Percentiles rank a stretch among this genome's conserved stretches.
Conservation (phyloP, 2,797 vertebrate genomes). For the Enteromius thamalakanensis region DNA sequence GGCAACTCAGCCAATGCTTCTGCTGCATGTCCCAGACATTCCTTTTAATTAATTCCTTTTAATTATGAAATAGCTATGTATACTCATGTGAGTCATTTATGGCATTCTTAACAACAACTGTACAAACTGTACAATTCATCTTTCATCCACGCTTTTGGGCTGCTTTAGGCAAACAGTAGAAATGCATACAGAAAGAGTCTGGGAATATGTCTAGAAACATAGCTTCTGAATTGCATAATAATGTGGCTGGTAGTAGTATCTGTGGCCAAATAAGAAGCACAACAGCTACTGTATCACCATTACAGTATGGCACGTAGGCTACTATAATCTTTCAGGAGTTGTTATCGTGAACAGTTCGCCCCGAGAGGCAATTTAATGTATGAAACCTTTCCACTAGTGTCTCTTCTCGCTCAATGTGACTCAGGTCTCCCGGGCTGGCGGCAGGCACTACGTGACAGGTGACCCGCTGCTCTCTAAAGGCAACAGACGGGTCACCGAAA, state of each 20-base stretch:
- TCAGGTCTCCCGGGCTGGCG: conserved; percentile 24
- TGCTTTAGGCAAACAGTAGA: not conserved
- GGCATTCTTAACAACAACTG: not conserved
- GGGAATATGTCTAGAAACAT: conserved; percentile 1
- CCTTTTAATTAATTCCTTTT: conserved; percentile 1
- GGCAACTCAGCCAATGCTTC: not conserved
- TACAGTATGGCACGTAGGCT: not conserved
- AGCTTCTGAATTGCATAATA: not conserved
- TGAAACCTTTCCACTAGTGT: conserved; percentile 9
- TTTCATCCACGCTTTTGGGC: not conserved
- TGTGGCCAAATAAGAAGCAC: not conserved
- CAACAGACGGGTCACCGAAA: conserved; percentile 19
- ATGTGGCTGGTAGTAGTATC: not conserved
- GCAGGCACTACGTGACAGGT: conserved; percentile 28
- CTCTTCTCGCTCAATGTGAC: conserved; percentile 21
- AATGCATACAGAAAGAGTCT: not conserved
- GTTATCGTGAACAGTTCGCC: not conserved
- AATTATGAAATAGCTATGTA: not conserved
- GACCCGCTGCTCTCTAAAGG: conserved; percentile 30
- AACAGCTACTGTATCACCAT: conserved; percentile 1
- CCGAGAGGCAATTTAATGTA: conserved; percentile 6
- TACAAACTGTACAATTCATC: not conserved
- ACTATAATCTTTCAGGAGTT: conserved; percentile 13
- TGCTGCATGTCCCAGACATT: not conserved
- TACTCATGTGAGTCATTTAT: not conserved